Evolutionary conservation across 2,113 vertebrate genomes (phyloP).

Genomic region (Herpailurus yagouaroundi): DNA sequence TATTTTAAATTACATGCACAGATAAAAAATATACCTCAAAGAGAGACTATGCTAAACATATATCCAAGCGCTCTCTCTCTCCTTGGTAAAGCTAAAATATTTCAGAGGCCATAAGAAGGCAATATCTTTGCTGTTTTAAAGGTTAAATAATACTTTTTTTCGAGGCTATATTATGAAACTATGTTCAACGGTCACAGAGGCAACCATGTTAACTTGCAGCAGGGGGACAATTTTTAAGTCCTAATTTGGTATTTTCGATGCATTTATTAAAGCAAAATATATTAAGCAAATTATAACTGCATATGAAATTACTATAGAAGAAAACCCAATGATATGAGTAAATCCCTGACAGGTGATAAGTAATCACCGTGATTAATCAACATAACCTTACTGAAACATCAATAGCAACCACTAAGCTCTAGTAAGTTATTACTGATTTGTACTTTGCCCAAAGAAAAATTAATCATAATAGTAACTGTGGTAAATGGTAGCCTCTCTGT

Average conservation of each 20-base stretch:
- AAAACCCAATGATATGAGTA: conserved; percentile 48
- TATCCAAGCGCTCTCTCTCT: background rate
- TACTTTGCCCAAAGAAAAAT: conserved; percentile 80
- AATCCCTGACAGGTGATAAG: conserved; percentile 45
- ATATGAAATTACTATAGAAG: conserved; percentile 54
- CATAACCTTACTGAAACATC: conserved; percentile 66
- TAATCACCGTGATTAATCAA: conserved; percentile 49
- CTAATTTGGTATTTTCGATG: conserved; percentile 55
- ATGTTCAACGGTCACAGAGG: conserved; percentile 66
- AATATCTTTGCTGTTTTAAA: conserved; percentile 51
- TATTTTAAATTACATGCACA: conserved; percentile 54
- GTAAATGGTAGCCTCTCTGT: conserved; percentile 87
- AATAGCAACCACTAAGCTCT: conserved; percentile 42
- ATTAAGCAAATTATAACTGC: conserved; percentile 32
- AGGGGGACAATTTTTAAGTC: conserved; percentile 36
- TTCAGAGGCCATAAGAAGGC: background rate
- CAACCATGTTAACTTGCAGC: conserved; percentile 59
- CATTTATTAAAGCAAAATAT: conserved; percentile 51
- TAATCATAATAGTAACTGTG: conserved; percentile 86
- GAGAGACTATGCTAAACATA: background rate
- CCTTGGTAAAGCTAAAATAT: background rate
- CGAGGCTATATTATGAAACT: conserved; percentile 75
- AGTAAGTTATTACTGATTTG: conserved; percentile 73
- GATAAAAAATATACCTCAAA: conserved; percentile 33
- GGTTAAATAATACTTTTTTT: conserved; percentile 58